phyloP scores from a whole-genome alignment of 2,113 vertebrate genomes.

The Origma solitaria region DNA sequence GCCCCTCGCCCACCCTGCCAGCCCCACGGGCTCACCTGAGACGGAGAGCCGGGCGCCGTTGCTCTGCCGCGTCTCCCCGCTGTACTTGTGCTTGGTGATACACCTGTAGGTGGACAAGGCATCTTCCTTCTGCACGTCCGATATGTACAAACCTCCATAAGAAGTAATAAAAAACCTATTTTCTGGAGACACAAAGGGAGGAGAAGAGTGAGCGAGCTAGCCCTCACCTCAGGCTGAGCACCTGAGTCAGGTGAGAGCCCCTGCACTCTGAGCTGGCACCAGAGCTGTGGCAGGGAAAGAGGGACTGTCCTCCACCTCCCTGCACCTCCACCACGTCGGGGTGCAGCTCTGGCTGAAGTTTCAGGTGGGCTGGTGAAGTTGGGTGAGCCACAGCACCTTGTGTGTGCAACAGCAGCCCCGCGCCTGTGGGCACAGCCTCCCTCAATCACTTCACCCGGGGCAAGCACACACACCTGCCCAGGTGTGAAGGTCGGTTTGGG shows the following conservation, averaged over 20 bases:
- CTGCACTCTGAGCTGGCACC: not conserved
- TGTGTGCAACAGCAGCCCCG: not conserved
- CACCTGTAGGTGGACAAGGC: conserved; percentile 98
- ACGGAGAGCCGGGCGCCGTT: conserved; percentile 96
- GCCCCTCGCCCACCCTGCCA: rapidly evolving
- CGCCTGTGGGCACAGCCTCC: not conserved
- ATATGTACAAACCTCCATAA: conserved; percentile 96
- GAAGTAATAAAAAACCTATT: conserved; percentile 95
- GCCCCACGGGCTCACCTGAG: conserved; percentile 76
- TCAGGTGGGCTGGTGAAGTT: not conserved
- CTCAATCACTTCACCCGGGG: not conserved
- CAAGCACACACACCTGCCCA: not conserved
- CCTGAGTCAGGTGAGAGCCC: not conserved
- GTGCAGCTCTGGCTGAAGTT: not conserved
- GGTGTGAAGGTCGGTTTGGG: not conserved
- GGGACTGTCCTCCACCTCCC: not conserved
- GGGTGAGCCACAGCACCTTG: not conserved
- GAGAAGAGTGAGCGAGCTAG: not conserved
- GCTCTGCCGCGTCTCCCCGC: conserved; percentile 96
- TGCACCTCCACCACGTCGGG: not conserved
- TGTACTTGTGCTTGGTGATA: conserved; percentile 99
- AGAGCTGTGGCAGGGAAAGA: not conserved
- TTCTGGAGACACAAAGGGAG: conserved; percentile 78
- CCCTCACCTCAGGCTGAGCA: not conserved
- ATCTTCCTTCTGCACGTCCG: conserved; percentile 98